Evolutionary conservation across 2,113 vertebrate species (phyloP).

Genomic region (Mormyrus lacerda): DNA sequence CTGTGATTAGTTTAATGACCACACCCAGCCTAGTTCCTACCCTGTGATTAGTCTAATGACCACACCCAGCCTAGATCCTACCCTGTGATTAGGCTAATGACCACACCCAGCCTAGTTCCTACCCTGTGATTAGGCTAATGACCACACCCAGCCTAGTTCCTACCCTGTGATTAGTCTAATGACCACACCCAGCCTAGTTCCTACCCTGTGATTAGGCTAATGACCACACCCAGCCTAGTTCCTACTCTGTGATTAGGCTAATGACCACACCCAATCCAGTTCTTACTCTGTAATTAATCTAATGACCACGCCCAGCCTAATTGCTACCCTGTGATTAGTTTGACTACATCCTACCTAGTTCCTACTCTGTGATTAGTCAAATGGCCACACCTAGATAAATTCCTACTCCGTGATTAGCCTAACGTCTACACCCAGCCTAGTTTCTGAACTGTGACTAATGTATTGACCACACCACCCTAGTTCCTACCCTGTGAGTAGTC

Average conservation of each 20-base stretch:
- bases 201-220: too few species aligned
- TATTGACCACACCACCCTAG: not conserved
- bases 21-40: not conserved
- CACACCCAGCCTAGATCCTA: not conserved
- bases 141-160: not conserved
- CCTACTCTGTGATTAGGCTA: too few species aligned
- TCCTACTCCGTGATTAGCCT: too few species aligned
- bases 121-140: not conserved
- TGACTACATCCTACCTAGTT: too few species aligned
- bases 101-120: not conserved
- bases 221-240: too few species aligned
- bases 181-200: not conserved
- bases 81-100: not conserved
- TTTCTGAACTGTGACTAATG: too few species aligned
- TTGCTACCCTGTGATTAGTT: not conserved
- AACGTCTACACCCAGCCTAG: too few species aligned
- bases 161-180: not conserved
- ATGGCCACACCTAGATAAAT: not conserved
- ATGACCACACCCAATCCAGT: too few species aligned
- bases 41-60: not conserved
- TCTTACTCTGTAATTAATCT: too few species aligned
- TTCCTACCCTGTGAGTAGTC: not conserved
- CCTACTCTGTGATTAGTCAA: too few species aligned
- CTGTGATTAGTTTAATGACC: not conserved
- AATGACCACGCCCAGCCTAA: too few species aligned